These are phyloP conservation scores for Kryptolebias marmoratus DNA, from an alignment of 2,113 vertebrate genomes.

Conservation along the genomic window DNA sequence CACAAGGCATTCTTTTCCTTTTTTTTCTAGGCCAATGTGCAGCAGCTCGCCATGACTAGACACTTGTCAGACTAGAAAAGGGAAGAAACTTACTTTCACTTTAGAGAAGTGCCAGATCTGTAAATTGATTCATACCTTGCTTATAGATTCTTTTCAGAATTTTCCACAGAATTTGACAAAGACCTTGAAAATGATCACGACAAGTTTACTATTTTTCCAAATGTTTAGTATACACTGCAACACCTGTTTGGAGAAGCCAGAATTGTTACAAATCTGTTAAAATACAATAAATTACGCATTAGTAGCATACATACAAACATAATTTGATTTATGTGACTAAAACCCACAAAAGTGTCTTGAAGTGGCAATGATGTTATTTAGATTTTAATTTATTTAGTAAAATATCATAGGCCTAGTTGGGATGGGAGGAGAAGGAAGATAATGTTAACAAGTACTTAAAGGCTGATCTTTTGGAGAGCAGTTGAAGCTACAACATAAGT, in stretches of 20 bases:
- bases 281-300: too few species aligned
- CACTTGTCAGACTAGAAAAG: slow-evolving; percentile 67
- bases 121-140: slow-evolving; percentile 66
- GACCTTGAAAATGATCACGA: slow-evolving; percentile 10
- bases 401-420: too few species aligned
- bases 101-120: slow-evolving; percentile 65
- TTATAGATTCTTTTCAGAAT: slow-evolving; percentile 48
- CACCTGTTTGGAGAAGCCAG: not conserved
- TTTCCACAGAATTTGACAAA: slow-evolving; percentile 64
- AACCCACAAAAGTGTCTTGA: too few species aligned
- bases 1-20: slow-evolving; percentile 81
- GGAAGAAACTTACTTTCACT: slow-evolving; percentile 74
- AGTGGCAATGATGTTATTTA: too few species aligned
- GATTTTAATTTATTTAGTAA: too few species aligned
- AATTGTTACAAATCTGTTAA: too few species aligned
- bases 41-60: slow-evolving; percentile 77
- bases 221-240: slow-evolving; percentile 6
- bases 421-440: too few species aligned
- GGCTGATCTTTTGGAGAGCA: too few species aligned
- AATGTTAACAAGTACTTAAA: too few species aligned
- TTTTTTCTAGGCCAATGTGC: slow-evolving; percentile 82
- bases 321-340: not conserved
- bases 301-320: not conserved
- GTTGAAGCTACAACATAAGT: too few species aligned
- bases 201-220: not conserved